A percentile compares a stretch with the other conserved stretches of the same genome.
phyloP scores from a whole-genome alignment of 1,140 invertebrate species.

The Bombus waltoni region DNA sequence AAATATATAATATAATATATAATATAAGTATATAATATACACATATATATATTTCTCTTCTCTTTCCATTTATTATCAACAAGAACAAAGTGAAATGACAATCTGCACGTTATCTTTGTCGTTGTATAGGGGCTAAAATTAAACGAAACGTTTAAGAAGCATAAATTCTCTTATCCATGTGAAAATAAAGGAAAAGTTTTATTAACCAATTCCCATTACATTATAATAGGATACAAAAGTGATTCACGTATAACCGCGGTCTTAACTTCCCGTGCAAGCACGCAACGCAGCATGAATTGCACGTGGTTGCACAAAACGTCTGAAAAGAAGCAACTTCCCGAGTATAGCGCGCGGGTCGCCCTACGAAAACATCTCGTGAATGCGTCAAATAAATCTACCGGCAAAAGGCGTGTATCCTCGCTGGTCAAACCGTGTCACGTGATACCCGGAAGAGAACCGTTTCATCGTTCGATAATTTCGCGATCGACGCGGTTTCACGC shows the following conservation, averaged over 20 bases:
- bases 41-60: too few relatives aligned
- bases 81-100: too few relatives aligned
- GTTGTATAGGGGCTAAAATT: too few relatives aligned
- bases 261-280: not conserved
- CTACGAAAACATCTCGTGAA: constrained; percentile 33
- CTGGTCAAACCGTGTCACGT: not conserved
- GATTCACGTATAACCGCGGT: not conserved
- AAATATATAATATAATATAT: too few relatives aligned
- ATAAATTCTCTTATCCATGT: not conserved
- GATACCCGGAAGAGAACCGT: constrained; percentile 49
- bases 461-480: constrained; percentile 49
- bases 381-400: constrained; percentile 16
- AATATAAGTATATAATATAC: too few relatives aligned
- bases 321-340: not conserved
- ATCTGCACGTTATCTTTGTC: too few relatives aligned
- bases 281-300: not conserved
- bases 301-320: not conserved
- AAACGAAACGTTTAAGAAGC: too few relatives aligned
- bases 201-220: not conserved
- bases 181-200: not conserved
- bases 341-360: not conserved
- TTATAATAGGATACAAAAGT: not conserved
- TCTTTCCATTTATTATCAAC: too few relatives aligned
- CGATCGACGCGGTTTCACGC: constrained; percentile 50
- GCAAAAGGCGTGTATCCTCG: constrained; percentile 20